Evolutionary conservation across 2,888 invertebrate genomes (phyloP), one percentile per base, ranked within the genome.

Genomic region (Anthoptus insignis): DNA sequence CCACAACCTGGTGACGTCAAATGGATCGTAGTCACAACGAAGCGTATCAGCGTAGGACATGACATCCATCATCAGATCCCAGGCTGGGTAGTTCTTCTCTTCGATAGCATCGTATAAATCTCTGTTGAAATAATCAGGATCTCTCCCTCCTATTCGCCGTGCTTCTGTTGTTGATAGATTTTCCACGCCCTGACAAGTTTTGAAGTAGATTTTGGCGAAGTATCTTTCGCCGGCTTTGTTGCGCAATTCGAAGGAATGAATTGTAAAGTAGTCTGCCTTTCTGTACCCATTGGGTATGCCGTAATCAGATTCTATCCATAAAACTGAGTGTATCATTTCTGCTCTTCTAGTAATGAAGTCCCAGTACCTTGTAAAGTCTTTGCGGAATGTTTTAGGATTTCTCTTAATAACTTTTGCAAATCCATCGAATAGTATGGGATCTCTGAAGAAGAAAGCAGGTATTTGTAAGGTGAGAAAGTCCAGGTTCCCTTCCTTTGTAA

Each of bases 41-140:
- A 76, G 76, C 14, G 86, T 67, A 39, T 87, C 77, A 13, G 81
- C 68, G 34, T 72, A 68, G 1, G 79, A 76, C 68, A 89, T 70
- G 0, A 89, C 73, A 67, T 89, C 86, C 77, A 89, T 82, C 45
- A 88, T 86, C n/a, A 88, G 50, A 59, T 72, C 83, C 88, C 88
- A 90, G 8, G 81, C 67, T 1, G 89, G 89, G 66, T 77, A 84
- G 8, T 95, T 87, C 66, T 95, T 96, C 21, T 92, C 92, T 9
- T 95, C 95, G 68, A 99, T 98, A n/a, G 97, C 95, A 84, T 99
- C 97, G 87, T 97, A 98, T 56, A 98, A 92, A 89, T 99, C 98
- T 65, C 97, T 94, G 64, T 96, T 96, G 29, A 95, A 94, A 81
- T 98, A 98, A 88, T 99, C 98, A 0, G 97, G 97, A 87, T 98